These are phyloP conservation scores for Seriola rivoliana DNA, from an alignment of 2,113 vertebrate genomes.

Conservation along the genomic window DNA sequence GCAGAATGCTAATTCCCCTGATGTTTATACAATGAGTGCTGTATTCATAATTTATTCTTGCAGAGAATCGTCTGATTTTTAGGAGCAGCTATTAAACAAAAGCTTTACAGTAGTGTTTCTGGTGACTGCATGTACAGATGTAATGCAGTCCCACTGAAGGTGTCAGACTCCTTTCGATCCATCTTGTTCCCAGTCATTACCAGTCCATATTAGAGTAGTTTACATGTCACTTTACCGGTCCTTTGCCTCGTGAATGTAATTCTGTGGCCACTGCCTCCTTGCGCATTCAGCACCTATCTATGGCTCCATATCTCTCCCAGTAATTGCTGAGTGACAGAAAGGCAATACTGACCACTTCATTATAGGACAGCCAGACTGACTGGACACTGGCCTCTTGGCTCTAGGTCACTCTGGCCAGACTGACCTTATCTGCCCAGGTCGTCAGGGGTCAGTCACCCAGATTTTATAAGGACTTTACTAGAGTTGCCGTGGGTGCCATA, in stretches of 20 bases:
- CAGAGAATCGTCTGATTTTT: not conserved
- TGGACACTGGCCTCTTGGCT: slow-evolving; percentile 82
- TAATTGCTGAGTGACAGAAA: slow-evolving; percentile 95
- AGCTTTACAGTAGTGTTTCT: slow-evolving; percentile 20
- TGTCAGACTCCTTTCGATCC: slow-evolving; percentile 69
- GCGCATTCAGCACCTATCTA: slow-evolving; percentile 87
- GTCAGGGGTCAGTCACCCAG: slow-evolving; percentile 89
- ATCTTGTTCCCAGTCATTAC: slow-evolving; percentile 77
- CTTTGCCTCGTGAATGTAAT: slow-evolving; percentile 80
- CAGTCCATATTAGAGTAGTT: slow-evolving; percentile 81
- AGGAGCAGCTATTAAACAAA: slow-evolving; percentile 14
- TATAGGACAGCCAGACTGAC: slow-evolving; percentile 88
- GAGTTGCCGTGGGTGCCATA: slow-evolving; percentile 64
- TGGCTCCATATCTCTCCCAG: slow-evolving; percentile 80
- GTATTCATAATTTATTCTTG: slow-evolving; percentile 1
- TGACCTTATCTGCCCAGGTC: slow-evolving; percentile 87
- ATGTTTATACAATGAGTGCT: not conserved
- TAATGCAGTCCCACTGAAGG: slow-evolving; percentile 63
- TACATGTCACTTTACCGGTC: slow-evolving; percentile 82
- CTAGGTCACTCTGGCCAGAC: slow-evolving; percentile 86
- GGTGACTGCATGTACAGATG: slow-evolving; percentile 23
- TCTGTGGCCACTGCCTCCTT: slow-evolving; percentile 84
- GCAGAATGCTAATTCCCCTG: not conserved
- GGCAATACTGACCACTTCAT: slow-evolving; percentile 97
- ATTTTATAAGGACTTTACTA: slow-evolving; percentile 82